Conservation (phyloP, 2,888 invertebrate genomes). For the Pseudanteris insignis region DNA sequence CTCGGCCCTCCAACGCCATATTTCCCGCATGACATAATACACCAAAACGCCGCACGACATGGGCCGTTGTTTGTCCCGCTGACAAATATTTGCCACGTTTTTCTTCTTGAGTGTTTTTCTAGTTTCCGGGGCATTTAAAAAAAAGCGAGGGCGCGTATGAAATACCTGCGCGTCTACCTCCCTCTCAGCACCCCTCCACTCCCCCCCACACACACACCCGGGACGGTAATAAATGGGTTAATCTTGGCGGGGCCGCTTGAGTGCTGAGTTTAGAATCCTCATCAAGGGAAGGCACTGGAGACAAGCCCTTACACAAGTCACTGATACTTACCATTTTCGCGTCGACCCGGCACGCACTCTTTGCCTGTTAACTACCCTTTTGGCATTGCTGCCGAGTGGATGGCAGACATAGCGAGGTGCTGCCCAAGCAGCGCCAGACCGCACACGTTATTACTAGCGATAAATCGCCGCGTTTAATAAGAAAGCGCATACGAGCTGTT, state of each 20-base stretch:
- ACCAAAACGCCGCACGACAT: not conserved
- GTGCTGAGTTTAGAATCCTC: constrained; percentile 30
- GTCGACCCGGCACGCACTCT: too few relatives aligned
- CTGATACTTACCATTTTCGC: constrained; percentile 35
- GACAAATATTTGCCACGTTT: constrained; percentile 23
- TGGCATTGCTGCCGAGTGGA: constrained; percentile 15
- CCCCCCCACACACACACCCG: too few relatives aligned
- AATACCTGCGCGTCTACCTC: constrained; percentile 5
- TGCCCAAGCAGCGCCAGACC: constrained; percentile 55
- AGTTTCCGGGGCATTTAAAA: constrained; percentile 6
- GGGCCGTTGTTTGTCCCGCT: constrained; percentile 1
- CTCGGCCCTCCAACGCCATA: not conserved
- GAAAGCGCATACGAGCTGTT: constrained; percentile 49
- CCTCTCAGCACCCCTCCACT: not conserved
- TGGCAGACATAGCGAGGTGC: constrained; percentile 31
- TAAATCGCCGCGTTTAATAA: constrained; percentile 66
- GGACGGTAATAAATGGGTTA: constrained; percentile 31
- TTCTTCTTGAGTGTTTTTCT: constrained; percentile 9
- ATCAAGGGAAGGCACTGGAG: constrained; percentile 13
- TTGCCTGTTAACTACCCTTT: constrained; percentile 21
- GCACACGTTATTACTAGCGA: constrained; percentile 64
- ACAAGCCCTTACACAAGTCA: constrained; percentile 19
- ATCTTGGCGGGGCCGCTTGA: constrained; percentile 20
- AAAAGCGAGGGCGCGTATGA: constrained; percentile 11
- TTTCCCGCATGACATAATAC: constrained; percentile 16